phyloP scores from a whole-genome alignment of 2,888 invertebrate species.

The Eupithecia centaureata region DNA sequence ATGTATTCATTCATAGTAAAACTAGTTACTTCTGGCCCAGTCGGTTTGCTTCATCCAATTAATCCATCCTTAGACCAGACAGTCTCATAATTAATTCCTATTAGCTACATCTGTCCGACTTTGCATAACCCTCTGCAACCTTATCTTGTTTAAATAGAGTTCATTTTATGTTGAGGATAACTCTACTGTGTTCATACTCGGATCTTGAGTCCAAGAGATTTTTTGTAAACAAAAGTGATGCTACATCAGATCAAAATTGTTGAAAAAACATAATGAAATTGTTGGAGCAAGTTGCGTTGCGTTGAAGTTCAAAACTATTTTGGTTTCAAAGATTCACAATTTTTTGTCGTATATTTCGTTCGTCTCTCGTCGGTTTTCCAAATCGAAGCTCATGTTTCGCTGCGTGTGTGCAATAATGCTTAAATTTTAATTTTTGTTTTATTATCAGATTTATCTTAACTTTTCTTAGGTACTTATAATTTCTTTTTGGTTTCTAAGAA shows the following conservation, averaged over 20 bases:
- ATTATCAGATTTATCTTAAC: background rate
- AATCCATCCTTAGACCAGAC: constrained; percentile 9
- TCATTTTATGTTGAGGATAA: background rate
- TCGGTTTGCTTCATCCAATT: constrained; percentile 3
- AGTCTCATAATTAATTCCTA: constrained; percentile 41
- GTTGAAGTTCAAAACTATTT: too few species aligned
- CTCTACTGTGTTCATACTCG: background rate
- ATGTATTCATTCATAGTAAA: background rate
- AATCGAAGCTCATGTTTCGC: background rate
- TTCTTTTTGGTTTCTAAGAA: too few species aligned
- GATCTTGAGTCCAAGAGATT: background rate
- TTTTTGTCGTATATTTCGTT: too few species aligned
- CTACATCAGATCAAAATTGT: too few species aligned
- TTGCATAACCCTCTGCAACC: constrained; percentile 37
- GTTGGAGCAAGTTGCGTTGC: background rate
- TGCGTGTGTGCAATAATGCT: background rate
- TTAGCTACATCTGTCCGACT: constrained; percentile 41
- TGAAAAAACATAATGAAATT: too few species aligned
- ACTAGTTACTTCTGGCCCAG: background rate
- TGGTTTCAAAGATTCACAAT: too few species aligned
- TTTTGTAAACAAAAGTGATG: background rate
- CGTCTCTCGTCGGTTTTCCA: background rate
- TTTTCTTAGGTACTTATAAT: too few species aligned
- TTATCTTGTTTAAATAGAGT: background rate
- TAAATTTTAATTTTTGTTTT: too few species aligned